Conservation (phyloP, 2,888 invertebrate genomes). For the Sipunculus nudus region DNA sequence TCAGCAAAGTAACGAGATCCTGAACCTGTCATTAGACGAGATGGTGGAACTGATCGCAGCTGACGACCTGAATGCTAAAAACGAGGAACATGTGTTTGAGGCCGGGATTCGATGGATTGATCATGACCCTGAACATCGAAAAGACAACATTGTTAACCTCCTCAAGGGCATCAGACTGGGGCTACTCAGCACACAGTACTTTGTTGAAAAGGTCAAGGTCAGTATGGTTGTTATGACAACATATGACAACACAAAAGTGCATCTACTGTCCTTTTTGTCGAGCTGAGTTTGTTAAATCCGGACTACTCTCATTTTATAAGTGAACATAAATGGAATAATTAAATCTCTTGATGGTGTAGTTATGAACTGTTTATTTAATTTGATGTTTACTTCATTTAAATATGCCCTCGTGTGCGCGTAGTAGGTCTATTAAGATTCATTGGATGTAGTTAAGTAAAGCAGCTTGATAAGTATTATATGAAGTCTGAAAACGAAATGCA, state of each 20-base stretch:
- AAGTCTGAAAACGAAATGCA: no score
- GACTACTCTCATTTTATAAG: no score
- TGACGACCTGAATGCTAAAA: slow-evolving; percentile 63
- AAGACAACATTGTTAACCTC: slow-evolving; percentile 76
- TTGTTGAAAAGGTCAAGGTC: slow-evolving; percentile 79
- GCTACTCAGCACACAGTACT: slow-evolving; percentile 86
- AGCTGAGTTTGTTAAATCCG: no score
- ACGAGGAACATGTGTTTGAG: slow-evolving; percentile 63
- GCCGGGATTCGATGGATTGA: slow-evolving; percentile 86
- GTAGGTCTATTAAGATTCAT: no score
- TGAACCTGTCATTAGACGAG: slow-evolving; percentile 56
- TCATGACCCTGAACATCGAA: slow-evolving; percentile 77
- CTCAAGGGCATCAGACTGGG: slow-evolving; percentile 60
- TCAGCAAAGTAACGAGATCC: slow-evolving; percentile 45
- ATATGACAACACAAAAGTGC: not conserved
- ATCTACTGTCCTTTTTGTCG: not conserved
- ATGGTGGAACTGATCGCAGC: slow-evolving; percentile 41
- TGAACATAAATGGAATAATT: no score
- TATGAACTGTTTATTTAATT: no score
- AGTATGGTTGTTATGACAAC: no score
- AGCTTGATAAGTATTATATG: no score
- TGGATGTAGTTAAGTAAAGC: no score
- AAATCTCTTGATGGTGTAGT: no score
- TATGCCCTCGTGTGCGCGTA: no score
- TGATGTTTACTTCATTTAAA: no score